Evolutionary conservation across 2,113 vertebrate species (phyloP).

Genomic region (Leuciscus idus): DNA sequence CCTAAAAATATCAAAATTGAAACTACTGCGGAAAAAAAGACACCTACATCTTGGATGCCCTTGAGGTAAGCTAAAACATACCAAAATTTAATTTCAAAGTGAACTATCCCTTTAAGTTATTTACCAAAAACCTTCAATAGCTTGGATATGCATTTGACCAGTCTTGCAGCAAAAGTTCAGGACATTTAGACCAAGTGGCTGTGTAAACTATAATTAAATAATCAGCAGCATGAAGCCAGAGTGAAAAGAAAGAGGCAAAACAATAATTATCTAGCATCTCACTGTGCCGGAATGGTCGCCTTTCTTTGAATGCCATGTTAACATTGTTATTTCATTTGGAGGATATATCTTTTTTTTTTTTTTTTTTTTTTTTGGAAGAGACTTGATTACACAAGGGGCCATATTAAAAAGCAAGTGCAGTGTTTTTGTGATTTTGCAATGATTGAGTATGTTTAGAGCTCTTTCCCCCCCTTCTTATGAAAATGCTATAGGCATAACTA

Average conservation of each 20-base stretch:
- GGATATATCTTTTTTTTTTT: neutral
- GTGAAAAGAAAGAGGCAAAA: constrained; percentile 24
- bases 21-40: too few relatives aligned
- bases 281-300: neutral
- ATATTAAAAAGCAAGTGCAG: neutral
- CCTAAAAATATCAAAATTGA: too few relatives aligned
- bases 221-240: constrained; percentile 32
- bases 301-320: constrained; percentile 12
- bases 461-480: neutral
- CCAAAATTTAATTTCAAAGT: too few relatives aligned
- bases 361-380: neutral
- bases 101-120: too few relatives aligned
- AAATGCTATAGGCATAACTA: neutral
- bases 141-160: neutral
- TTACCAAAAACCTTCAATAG: neutral
- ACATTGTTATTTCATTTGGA: neutral
- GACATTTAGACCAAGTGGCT: constrained; percentile 12
- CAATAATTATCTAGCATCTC: constrained; percentile 29
- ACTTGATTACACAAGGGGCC: constrained; percentile 15
- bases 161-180: neutral
- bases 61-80: too few relatives aligned
- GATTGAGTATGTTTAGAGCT: neutral
- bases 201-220: constrained; percentile 46
- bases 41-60: too few relatives aligned
- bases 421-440: neutral